A percentile compares a stretch with the other conserved stretches of the same genome.
Evolutionary conservation across 2,797 vertebrate genomes (phyloP).

Genomic region (Pterois miles): DNA sequence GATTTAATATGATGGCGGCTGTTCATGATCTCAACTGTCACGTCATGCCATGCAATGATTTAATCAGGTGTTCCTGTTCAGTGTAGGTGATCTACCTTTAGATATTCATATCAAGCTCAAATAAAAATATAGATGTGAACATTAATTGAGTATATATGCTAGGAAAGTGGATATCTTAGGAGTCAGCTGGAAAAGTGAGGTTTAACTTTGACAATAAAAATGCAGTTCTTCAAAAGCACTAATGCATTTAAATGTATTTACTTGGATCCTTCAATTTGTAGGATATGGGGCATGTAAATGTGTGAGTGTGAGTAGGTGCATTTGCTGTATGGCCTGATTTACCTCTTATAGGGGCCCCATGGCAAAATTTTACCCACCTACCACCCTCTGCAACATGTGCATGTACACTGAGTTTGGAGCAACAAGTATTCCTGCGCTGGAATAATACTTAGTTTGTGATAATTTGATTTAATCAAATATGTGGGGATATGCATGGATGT

Average conservation of each 20-base stretch:
- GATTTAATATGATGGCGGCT: background rate
- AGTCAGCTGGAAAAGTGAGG: background rate
- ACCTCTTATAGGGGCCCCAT: background rate
- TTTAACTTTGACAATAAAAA: background rate
- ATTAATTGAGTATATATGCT: background rate
- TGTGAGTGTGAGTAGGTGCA: background rate
- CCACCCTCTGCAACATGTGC: background rate
- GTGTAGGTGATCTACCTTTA: background rate
- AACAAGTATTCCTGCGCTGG: background rate
- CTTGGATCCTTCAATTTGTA: background rate
- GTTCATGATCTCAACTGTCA: background rate
- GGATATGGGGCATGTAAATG: background rate
- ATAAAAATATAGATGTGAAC: background rate
- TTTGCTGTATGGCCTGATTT: background rate
- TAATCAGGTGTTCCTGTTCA: background rate
- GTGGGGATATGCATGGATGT: background rate
- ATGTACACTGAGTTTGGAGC: background rate
- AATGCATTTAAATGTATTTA: background rate
- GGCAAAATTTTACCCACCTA: background rate
- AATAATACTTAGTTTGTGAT: background rate
- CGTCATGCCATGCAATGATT: background rate
- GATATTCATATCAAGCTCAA: background rate
- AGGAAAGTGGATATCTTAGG: background rate
- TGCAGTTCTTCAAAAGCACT: background rate
- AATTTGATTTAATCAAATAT: background rate